Percentiles rank a stretch among this genome's conserved stretches.
phyloP scores from a whole-genome alignment of 2,888 invertebrate genomes.

The Tanypteryx hageni region DNA sequence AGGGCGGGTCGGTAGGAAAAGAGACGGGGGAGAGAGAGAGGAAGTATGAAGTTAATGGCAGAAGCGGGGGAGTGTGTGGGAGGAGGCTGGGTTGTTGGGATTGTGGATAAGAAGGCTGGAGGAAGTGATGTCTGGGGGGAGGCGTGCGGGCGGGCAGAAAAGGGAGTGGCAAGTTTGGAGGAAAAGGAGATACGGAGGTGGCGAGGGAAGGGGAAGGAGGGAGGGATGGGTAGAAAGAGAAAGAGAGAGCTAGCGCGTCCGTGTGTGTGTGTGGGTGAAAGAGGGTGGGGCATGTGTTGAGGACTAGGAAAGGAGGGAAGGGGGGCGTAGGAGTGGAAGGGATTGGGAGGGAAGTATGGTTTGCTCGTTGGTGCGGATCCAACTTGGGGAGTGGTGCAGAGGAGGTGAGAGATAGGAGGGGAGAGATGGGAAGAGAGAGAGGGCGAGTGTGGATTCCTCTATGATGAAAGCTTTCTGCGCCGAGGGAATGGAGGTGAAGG shows the following conservation, averaged over 20 bases:
- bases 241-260: too few relatives aligned
- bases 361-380: constrained; percentile 39
- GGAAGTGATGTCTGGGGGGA: too few relatives aligned
- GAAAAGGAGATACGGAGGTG: background rate
- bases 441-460: background rate
- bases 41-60: too few relatives aligned
- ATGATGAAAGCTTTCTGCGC: constrained; percentile 23
- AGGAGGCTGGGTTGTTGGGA: too few relatives aligned
- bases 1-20: too few relatives aligned
- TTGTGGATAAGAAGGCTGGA: too few relatives aligned
- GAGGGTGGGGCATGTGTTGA: too few relatives aligned
- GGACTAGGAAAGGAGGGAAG: too few relatives aligned
- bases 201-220: background rate
- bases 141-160: background rate
- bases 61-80: too few relatives aligned
- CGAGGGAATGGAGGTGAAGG: background rate
- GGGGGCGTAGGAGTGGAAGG: background rate
- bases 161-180: background rate
- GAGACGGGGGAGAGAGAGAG: background rate
- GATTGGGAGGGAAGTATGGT: background rate
- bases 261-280: too few relatives aligned
- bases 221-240: background rate
- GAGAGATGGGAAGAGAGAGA: background rate
- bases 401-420: background rate
- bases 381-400: constrained; percentile 6